A percentile compares a stretch with the other conserved stretches of the same genome.
These are phyloP conservation scores for Acanthosepion esculentum DNA, from an alignment of 2,888 invertebrate species.

Conservation along the genomic window DNA sequence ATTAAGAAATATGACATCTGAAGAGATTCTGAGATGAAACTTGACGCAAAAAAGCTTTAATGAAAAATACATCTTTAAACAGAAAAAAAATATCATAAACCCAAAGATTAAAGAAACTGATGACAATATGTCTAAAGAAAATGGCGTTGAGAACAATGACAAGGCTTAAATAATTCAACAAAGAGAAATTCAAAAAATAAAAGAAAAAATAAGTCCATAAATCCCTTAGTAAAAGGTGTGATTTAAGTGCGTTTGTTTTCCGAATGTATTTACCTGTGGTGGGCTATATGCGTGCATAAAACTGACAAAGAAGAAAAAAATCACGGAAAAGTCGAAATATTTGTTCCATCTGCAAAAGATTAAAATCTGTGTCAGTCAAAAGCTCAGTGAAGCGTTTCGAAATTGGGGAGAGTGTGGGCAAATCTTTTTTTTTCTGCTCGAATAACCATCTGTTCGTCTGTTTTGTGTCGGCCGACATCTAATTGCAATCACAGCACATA, in stretches of 20 bases:
- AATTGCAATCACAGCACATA: neutral
- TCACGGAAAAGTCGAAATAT: neutral
- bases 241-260: neutral
- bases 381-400: neutral
- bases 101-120: too few species aligned
- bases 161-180: neutral
- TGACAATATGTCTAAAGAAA: too few species aligned
- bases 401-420: neutral
- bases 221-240: neutral
- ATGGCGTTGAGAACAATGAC: neutral
- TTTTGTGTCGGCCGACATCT: neutral
- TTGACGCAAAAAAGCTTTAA: too few species aligned
- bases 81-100: too few species aligned
- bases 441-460: neutral
- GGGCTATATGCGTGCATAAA: neutral
- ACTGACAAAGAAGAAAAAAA: neutral
- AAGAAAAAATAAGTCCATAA: neutral
- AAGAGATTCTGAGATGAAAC: too few species aligned
- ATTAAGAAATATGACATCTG: too few species aligned
- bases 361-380: constrained; percentile 21
- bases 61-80: too few species aligned
- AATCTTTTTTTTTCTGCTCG: neutral
- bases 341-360: constrained; percentile 6
- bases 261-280: neutral
- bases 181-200: neutral